phyloP scores from a whole-genome alignment of 1,140 invertebrate species.

The Acromyrmex heyeri region DNA sequence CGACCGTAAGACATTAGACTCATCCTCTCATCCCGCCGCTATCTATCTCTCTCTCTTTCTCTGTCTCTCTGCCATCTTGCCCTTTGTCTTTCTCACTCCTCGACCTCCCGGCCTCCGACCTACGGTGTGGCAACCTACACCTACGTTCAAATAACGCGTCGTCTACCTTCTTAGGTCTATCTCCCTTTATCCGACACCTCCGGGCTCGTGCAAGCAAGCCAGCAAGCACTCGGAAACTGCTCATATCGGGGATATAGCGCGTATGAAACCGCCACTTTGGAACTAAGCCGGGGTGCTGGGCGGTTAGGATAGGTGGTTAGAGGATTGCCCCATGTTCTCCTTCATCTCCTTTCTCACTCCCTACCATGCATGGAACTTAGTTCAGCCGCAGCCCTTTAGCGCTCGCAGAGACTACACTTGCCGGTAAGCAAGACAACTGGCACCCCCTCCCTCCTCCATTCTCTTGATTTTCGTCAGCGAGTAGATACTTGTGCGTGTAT shows the following conservation, averaged over 20 bases:
- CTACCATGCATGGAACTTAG: conserved; percentile 67
- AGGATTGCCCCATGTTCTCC: conserved; percentile 60
- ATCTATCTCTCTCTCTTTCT: conserved; percentile 63
- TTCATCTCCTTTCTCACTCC: neutral
- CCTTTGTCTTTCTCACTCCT: conserved; percentile 45
- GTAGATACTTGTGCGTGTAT: conserved; percentile 31
- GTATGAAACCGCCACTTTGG: conserved; percentile 79
- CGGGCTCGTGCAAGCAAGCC: conserved; percentile 45
- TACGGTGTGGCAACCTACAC: conserved; percentile 37
- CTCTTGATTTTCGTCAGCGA: conserved; percentile 49
- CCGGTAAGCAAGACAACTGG: conserved; percentile 59
- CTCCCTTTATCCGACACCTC: conserved; percentile 62
- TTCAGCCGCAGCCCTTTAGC: conserved; percentile 64
- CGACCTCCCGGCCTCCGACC: conserved; percentile 47
- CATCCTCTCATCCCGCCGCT: conserved; percentile 34
- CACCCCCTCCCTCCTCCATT: neutral
- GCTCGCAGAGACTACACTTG: conserved; percentile 29
- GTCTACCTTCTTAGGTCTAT: conserved; percentile 58
- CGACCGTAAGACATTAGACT: conserved; percentile 63
- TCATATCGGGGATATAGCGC: conserved; percentile 74
- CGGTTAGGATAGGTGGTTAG: conserved; percentile 65
- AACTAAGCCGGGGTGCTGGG: conserved; percentile 73
- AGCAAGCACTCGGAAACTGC: conserved; percentile 69
- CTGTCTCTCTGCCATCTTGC: conserved; percentile 58
- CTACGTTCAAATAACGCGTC: conserved; percentile 31